phyloP scores from a whole-genome alignment of 2,797 vertebrate species.

The Adelosebastes latens region DNA sequence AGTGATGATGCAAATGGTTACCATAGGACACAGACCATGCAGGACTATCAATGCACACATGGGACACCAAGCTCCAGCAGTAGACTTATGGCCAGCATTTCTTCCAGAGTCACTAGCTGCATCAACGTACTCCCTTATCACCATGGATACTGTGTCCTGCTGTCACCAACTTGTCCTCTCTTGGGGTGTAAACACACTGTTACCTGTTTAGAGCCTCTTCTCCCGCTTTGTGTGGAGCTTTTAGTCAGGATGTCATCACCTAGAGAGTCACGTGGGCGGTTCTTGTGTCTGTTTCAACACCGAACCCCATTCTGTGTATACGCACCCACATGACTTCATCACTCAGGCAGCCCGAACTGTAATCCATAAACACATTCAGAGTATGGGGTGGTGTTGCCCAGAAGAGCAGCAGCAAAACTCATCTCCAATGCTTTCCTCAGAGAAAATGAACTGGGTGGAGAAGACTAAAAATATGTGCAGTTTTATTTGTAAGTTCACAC shows the following conservation, averaged over 20 bases:
- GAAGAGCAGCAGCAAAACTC: conserved; percentile 52
- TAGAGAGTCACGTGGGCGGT: background rate
- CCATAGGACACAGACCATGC: conserved; percentile 15
- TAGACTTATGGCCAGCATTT: conserved; percentile 24
- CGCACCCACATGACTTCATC: conserved; percentile 59
- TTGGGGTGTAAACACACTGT: conserved; percentile 15
- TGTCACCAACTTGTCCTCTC: conserved; percentile 47
- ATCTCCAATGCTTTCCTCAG: conserved; percentile 41
- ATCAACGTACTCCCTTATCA: conserved; percentile 45
- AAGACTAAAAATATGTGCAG: conserved; percentile 8
- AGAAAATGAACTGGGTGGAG: conserved; percentile 37
- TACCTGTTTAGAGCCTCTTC: conserved; percentile 24
- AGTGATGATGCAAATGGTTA: conserved; percentile 15
- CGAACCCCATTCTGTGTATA: conserved; percentile 27
- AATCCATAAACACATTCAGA: conserved; percentile 56
- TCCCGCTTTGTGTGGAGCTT: background rate
- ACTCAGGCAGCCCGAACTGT: conserved; percentile 55
- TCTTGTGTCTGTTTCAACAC: conserved; percentile 29
- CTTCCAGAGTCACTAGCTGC: conserved; percentile 37
- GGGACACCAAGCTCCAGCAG: conserved; percentile 5
- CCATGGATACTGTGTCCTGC: conserved; percentile 53
- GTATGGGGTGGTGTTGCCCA: conserved; percentile 52
- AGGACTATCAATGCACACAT: conserved; percentile 15
- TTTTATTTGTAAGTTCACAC: background rate
- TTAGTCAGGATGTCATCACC: conserved; percentile 24